phyloP scores from a whole-genome alignment of 2,113 vertebrate genomes.

The Silurus glanis region DNA sequence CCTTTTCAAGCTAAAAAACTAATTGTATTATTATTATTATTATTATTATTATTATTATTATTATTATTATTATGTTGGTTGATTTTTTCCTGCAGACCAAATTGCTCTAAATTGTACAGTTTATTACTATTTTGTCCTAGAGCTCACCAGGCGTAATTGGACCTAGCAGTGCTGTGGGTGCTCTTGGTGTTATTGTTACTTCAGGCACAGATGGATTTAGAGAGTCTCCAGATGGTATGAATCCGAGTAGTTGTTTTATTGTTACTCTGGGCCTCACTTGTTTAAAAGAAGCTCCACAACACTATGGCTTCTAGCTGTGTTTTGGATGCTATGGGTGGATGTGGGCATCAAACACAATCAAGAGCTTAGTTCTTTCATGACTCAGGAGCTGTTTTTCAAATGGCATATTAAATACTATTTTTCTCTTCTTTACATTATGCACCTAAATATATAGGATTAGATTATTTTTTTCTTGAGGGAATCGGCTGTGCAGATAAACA shows the following conservation, averaged over 20 bases:
- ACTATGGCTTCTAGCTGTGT: not conserved
- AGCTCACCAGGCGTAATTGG: not conserved
- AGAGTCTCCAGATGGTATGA: slow-evolving; percentile 1
- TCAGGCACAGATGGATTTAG: not conserved
- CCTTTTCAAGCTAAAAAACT: no score
- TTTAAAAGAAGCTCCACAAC: not conserved
- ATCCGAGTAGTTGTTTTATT: not conserved
- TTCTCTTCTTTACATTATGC: not conserved
- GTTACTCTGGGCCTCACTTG: not conserved
- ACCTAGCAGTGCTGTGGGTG: not conserved
- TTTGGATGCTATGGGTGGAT: not conserved
- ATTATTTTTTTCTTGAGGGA: not conserved
- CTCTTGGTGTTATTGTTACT: slow-evolving; percentile 7
- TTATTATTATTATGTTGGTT: no score
- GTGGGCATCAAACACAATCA: not conserved
- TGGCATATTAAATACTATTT: not conserved
- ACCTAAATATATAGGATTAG: not conserved
- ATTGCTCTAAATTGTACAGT: not conserved
- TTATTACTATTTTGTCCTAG: not conserved
- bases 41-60: no score
- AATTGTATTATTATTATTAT: no score
- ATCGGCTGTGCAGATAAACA: no score
- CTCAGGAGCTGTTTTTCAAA: not conserved
- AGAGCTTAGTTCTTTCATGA: not conserved
- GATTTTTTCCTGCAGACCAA: not conserved